These are phyloP conservation scores for Sialia sialis DNA, from an alignment of 2,113 vertebrate species.

Conservation along the genomic window DNA sequence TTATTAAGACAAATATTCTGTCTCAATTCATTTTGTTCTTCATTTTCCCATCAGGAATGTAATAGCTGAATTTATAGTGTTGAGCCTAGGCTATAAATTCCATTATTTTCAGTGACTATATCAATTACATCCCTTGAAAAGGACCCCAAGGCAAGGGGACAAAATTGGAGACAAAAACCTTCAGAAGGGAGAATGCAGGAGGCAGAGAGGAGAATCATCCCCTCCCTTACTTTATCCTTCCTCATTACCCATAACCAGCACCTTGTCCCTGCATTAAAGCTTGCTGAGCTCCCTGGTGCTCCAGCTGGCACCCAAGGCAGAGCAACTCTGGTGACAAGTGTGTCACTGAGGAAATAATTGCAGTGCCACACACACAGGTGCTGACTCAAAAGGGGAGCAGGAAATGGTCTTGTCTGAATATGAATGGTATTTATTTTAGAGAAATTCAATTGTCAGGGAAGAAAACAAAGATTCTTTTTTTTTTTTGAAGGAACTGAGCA, in stretches of 20 bases:
- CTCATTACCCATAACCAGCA: background rate
- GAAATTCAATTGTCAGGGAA: background rate
- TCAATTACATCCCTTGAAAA: constrained; percentile 64
- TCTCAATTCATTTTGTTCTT: constrained; percentile 73
- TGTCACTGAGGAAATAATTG: background rate
- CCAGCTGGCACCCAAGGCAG: background rate
- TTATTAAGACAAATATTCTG: constrained; percentile 74
- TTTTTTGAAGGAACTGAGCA: background rate
- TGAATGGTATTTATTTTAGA: background rate
- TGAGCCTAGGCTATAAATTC: constrained; percentile 70
- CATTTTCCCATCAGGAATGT: constrained; percentile 70
- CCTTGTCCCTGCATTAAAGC: background rate
- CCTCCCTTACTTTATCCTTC: background rate
- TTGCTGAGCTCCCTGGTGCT: background rate
- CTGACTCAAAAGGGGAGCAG: background rate
- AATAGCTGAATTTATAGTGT: constrained; percentile 73
- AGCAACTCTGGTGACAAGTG: background rate
- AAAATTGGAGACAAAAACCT: constrained; percentile 56
- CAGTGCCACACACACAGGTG: background rate
- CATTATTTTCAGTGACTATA: constrained; percentile 69
- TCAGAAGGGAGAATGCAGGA: background rate
- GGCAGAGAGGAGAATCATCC: background rate
- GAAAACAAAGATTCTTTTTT: background rate
- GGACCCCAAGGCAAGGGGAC: constrained; percentile 49
- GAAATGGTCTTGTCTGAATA: background rate